phyloP scores from a whole-genome alignment of 2,797 vertebrate species.

The Sciurus carolinensis region DNA sequence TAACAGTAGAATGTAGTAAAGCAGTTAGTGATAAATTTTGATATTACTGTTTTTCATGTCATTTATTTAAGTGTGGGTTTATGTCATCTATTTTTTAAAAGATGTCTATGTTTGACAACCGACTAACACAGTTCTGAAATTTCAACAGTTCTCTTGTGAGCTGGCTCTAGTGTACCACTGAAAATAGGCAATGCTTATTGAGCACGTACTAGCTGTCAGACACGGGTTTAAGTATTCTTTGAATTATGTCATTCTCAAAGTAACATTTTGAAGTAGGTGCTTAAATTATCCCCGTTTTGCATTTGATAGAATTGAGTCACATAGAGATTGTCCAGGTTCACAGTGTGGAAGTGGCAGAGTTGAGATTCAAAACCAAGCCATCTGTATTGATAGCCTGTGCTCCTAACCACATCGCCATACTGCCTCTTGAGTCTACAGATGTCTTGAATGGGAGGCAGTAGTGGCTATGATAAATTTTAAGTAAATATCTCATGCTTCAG shows the following conservation, averaged over 20 bases:
- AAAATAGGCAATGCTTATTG: neutral
- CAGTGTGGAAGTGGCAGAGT: neutral
- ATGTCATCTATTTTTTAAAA: slow-evolving; percentile 34
- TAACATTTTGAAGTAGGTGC: neutral
- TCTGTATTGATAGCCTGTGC: neutral
- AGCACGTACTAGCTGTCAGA: neutral
- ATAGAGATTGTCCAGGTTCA: neutral
- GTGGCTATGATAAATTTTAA: neutral
- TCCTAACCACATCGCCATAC: neutral
- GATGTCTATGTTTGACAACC: neutral
- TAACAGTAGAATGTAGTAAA: neutral
- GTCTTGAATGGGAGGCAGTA: neutral
- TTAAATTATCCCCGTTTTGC: slow-evolving; percentile 4
- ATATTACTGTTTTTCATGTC: neutral
- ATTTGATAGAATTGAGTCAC: neutral
- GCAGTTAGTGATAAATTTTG: neutral
- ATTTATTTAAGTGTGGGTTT: slow-evolving; percentile 8
- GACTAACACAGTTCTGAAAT: slow-evolving; percentile 12
- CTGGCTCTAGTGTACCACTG: neutral
- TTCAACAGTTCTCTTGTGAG: neutral
- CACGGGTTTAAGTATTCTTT: neutral
- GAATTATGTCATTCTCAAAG: neutral
- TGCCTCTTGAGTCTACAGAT: neutral
- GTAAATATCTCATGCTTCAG: neutral
- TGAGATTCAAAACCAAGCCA: slow-evolving; percentile 10